These are phyloP conservation scores for Tipula helvola DNA, from an alignment of 2,888 invertebrate species.

Conservation along the genomic window DNA sequence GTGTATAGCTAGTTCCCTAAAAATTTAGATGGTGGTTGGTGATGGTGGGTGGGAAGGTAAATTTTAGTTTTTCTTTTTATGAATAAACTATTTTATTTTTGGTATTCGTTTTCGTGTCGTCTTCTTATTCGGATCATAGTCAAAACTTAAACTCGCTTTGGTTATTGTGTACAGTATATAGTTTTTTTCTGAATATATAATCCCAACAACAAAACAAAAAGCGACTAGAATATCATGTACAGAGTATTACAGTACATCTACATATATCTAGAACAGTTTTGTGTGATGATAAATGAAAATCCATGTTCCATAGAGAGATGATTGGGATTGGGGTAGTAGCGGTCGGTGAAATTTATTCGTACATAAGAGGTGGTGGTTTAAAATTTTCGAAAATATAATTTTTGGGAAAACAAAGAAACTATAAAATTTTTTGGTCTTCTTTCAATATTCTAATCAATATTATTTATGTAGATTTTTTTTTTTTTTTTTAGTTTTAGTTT, in stretches of 20 bases:
- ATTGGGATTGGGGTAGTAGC: neutral
- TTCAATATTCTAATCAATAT: conserved; percentile 4
- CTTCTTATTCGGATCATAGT: conserved; percentile 4
- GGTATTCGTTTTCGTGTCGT: neutral
- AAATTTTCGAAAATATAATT: neutral
- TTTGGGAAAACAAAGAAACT: neutral
- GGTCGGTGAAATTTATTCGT: neutral
- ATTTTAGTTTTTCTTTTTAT: neutral
- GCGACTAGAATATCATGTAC: neutral
- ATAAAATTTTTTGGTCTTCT: neutral
- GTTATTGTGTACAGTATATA: neutral
- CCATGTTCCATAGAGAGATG: neutral
- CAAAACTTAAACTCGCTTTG: neutral
- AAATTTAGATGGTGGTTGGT: neutral
- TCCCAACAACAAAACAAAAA: neutral
- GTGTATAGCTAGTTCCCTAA: neutral
- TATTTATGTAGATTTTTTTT: neutral
- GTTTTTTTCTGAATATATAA: neutral
- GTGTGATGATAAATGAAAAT: neutral
- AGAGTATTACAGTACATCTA: neutral
- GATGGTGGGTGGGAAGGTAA: neutral
- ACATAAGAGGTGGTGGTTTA: neutral
- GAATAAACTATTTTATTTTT: neutral
- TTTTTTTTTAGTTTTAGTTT: neutral
- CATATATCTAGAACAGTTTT: neutral